These are phyloP conservation scores for Drosophila punjabiensis DNA, from an alignment of 1,140 invertebrate species.

Conservation along the genomic window DNA sequence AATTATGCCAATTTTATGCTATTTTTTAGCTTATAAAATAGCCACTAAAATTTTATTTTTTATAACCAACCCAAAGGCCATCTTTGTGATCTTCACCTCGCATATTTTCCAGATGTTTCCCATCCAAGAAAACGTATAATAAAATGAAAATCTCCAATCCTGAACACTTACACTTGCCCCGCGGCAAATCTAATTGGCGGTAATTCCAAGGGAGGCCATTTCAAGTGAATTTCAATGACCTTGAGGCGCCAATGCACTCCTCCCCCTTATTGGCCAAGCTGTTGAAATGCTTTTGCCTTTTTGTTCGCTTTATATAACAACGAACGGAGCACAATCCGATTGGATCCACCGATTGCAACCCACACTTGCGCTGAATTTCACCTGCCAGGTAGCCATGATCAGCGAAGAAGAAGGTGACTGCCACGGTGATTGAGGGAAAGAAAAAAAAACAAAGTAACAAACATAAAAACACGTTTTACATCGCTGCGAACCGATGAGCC, in stretches of 20 bases:
- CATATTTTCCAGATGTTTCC: not conserved
- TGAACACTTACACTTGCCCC: not conserved
- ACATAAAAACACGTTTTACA: constrained; percentile 69
- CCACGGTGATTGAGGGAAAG: constrained; percentile 19
- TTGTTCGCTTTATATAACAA: constrained; percentile 65
- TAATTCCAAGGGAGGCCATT: constrained; percentile 15
- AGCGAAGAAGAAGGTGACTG: constrained; percentile 39
- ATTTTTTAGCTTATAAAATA: not conserved
- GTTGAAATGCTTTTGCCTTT: constrained; percentile 32
- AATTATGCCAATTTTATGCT: not conserved
- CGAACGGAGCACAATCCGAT: constrained; percentile 31
- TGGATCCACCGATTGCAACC: constrained; percentile 47
- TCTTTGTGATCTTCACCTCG: not conserved
- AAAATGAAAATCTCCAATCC: constrained; percentile 6
- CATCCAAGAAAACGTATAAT: constrained; percentile 13
- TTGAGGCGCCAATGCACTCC: constrained; percentile 69
- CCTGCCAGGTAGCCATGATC: constrained; percentile 58
- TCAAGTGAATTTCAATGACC: constrained; percentile 71
- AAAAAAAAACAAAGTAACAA: constrained; percentile 30
- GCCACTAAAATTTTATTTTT: not conserved
- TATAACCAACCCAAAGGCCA: not conserved
- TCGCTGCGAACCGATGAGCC: constrained; percentile 57
- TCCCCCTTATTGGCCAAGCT: constrained; percentile 20
- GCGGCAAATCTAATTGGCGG: constrained; percentile 32
- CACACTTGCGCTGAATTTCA: constrained; percentile 47